These are phyloP conservation scores for Masnerella sp. DNA, from an alignment of 2,888 invertebrate species.

Conservation along the genomic window DNA sequence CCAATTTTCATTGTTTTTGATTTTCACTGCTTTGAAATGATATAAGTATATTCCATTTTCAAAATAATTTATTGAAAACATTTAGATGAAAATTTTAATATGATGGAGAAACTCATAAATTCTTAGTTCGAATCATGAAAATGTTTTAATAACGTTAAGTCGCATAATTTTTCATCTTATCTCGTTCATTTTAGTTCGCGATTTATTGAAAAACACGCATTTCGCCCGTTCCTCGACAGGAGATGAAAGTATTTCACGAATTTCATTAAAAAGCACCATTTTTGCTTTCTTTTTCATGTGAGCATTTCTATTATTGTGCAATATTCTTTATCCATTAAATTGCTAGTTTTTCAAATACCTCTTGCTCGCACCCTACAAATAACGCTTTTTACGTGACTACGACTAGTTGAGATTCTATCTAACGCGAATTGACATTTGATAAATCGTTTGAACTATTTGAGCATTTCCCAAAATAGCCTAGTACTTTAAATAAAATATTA, in stretches of 20 bases:
- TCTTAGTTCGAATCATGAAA: constrained; percentile 1
- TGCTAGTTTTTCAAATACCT: constrained; percentile 9
- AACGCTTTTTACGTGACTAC: constrained; percentile 8
- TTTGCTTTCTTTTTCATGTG: constrained; percentile 3
- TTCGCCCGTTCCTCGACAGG: background rate
- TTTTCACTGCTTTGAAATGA: background rate
- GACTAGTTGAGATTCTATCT: background rate
- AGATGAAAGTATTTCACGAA: constrained; percentile 4
- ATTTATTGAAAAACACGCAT: constrained; percentile 10
- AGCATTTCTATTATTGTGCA: constrained; percentile 21
- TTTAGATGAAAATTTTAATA: background rate
- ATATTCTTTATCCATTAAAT: constrained; percentile 14
- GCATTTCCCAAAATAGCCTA: too few relatives aligned
- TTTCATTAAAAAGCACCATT: constrained; percentile 6
- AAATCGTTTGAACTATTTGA: constrained; percentile 1
- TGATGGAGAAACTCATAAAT: background rate
- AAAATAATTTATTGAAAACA: background rate
- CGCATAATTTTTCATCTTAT: background rate
- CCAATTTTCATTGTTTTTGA: background rate
- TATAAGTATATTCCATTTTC: background rate
- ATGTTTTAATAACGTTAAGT: constrained; percentile 8
- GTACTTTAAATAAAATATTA: too few relatives aligned
- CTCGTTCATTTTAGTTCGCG: background rate
- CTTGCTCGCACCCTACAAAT: background rate
- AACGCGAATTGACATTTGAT: background rate